Evolutionary conservation across 1,140 invertebrate species (phyloP), one percentile per base, ranked within the genome.

Genomic region (Acyrthosiphon pisum): DNA sequence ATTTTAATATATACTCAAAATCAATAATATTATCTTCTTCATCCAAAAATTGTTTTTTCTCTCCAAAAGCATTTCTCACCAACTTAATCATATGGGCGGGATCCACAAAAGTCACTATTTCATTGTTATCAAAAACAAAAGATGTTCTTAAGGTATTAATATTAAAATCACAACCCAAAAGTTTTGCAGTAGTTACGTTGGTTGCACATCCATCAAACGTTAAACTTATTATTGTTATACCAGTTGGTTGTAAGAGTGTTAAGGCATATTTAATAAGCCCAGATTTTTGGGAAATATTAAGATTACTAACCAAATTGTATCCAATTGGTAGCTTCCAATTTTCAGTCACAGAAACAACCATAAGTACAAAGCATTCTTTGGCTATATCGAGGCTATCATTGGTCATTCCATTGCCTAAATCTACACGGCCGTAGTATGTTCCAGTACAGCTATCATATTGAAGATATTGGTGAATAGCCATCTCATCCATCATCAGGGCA

Each of bases 211-310:
- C 94, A 91, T 94, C 93, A 56, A 93, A 93, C 23, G 94, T 93
- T 56, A 94, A 84, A 68, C 87, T 91, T 30, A 93, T 41, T 30
- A 94, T 83, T 37, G 14, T 81, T 23, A 93, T 68, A 44, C 89
- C 56, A 56, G 93, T 48, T n/a, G 68, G 50, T n/a, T 94, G 93
- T 44, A 94, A 88, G 46, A 94, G 60, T 94, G 95, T 90, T 93
- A 88, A 68, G 44, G 46, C 50, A 37, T 56, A 23, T 35, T 26
- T 18, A 35, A 60, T 56, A 20, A 96, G 94, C 95, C 94, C 9
- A 94, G 94, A 9, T 94, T 92, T 94, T 48, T 53, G 60, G 93
- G 94, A 20, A 88, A 48, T 88, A 50, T 88, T 53, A 6, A 88
- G 20, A 53, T 7, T 22, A 14, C 0, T 14, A 35, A 20, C 26